Evolutionary conservation across 2,888 invertebrate species (phyloP), one percentile per base, ranked within the genome.

Genomic region (Hydraecia micacea): DNA sequence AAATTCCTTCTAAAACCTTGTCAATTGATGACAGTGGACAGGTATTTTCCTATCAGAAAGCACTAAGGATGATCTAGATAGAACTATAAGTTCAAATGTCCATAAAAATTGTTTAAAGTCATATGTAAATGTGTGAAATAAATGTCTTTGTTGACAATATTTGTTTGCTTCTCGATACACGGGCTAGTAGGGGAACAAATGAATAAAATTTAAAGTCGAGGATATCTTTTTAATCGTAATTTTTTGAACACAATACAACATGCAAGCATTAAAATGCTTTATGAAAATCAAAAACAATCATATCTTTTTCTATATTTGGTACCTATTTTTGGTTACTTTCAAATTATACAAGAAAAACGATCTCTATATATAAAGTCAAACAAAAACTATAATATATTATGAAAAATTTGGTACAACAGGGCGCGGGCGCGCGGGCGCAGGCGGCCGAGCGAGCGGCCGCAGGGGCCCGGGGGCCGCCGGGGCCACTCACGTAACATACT

Each of bases 241-340:
- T 96, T 96, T 96, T 95, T 97, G 97, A 97, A 97, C 97, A 97
- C 97, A 97, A 97, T 96, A 97, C 96, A 96, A 97, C 97, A 96
- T 97, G 97, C 96, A 97, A 97, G 97, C 97, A 97, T 96, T 88
- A 95, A 94, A 94, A 97, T 96, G 96, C 96, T 97, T 96, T 95
- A 94, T 92, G 95, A 96, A 95, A 96, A 96, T 95, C 92, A 96
- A 93, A 96, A 97, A 96, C 95, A 96, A 95, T 95, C 93, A 95
- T 96, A 96, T 85, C 95, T 93, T 93, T 94, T 93, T 95, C 95
- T 97, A 96, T 96, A 97, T 97, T 97, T 97, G 97, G 96, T 97
- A 96, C 94, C 96, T 96, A 96, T 96, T 96, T 96, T 97, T 96
- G 96, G 96, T 96, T 96, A 95, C 91, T 94, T 95, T 96, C 92